These are phyloP conservation scores for Miniopterus natalensis DNA, from an alignment of 2,113 vertebrate genomes.

Conservation along the genomic window DNA sequence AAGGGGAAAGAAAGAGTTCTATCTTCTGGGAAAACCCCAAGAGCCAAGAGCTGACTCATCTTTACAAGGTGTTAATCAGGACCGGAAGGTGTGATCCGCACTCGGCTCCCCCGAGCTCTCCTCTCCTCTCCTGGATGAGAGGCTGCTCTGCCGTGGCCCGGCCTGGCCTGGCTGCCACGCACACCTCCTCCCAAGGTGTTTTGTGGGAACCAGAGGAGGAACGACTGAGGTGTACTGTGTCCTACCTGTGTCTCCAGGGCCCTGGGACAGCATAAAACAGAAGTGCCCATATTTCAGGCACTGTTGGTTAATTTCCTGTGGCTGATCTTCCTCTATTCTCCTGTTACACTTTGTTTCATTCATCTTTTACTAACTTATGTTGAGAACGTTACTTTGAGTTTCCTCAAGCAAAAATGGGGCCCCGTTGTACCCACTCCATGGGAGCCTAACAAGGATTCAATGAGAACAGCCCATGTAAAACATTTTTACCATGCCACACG, in stretches of 20 bases:
- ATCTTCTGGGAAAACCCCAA: slow-evolving; percentile 75
- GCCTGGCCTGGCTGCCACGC: neutral
- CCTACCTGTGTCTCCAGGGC: neutral
- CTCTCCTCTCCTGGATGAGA: neutral
- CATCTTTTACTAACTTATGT: neutral
- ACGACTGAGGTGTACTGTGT: neutral
- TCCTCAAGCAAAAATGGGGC: neutral
- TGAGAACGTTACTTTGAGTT: neutral
- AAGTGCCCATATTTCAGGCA: neutral
- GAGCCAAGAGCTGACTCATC: slow-evolving; percentile 76
- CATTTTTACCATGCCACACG: neutral
- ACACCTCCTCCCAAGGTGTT: neutral
- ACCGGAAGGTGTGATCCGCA: neutral
- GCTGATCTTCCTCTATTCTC: neutral
- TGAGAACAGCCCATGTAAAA: neutral
- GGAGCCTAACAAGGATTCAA: neutral
- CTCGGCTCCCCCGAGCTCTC: neutral
- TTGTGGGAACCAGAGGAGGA: neutral
- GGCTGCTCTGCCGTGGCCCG: neutral
- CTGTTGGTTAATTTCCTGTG: neutral
- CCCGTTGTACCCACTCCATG: neutral
- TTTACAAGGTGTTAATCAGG: slow-evolving; percentile 72
- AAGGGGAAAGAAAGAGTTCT: slow-evolving; percentile 72
- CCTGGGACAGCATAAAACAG: neutral
- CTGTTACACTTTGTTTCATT: neutral